A percentile compares a stretch with the other conserved stretches of the same genome.
Conservation (phyloP, 1,140 invertebrate species). For the Pogonus chalceus region DNA sequence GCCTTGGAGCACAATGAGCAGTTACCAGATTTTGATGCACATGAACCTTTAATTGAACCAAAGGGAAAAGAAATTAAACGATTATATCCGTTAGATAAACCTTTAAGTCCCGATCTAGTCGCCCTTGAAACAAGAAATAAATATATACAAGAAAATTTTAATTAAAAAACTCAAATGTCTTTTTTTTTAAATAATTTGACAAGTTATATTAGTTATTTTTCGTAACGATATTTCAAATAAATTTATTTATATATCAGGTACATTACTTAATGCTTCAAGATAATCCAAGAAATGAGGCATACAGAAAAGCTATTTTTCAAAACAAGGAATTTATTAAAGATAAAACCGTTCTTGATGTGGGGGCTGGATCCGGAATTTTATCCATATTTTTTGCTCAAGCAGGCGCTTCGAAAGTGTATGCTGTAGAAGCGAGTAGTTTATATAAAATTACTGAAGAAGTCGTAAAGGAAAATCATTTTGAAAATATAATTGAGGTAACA, state of each 20-base stretch:
- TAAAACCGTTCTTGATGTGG: conserved; percentile 87
- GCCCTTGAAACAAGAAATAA: background rate
- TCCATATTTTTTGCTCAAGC: conserved; percentile 93
- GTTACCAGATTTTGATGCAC: background rate
- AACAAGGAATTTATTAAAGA: conserved; percentile 55
- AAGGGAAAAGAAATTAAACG: conserved; percentile 2
- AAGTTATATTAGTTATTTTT: background rate
- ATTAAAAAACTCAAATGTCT: background rate
- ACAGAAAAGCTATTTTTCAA: conserved; percentile 70
- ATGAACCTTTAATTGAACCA: background rate
- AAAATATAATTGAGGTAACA: conserved; percentile 43
- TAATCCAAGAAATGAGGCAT: conserved; percentile 67
- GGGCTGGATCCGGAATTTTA: conserved; percentile 93
- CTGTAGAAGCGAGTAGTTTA: conserved; percentile 85
- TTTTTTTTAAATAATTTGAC: background rate
- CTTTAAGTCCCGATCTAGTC: background rate
- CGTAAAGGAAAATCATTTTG: conserved; percentile 58
- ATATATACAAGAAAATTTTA: conserved; percentile 1
- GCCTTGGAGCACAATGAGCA: background rate
- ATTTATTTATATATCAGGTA: conserved; percentile 39
- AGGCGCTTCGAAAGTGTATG: conserved; percentile 86
- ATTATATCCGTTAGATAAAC: conserved; percentile 1
- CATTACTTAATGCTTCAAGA: conserved; percentile 74
- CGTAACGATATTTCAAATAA: background rate
- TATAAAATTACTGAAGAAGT: conserved; percentile 79